A percentile compares a stretch with the other conserved stretches of the same genome.
Conservation (phyloP, 2,888 invertebrate species). For the Halictus quadricinctus region DNA sequence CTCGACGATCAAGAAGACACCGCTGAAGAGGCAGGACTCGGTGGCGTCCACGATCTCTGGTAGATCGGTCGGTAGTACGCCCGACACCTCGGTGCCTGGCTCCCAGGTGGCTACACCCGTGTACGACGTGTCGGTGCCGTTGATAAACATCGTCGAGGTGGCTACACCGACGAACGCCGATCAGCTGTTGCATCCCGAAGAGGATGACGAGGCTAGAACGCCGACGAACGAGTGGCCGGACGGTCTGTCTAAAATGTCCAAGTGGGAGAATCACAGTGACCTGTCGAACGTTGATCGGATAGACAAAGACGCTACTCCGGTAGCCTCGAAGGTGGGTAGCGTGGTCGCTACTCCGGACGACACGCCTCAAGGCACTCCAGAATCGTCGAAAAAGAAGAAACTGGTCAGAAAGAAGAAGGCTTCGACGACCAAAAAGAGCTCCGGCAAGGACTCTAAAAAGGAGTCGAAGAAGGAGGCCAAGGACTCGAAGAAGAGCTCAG, state of each 20-base stretch:
- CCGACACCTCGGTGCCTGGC: constrained; percentile 26
- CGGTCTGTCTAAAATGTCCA: constrained; percentile 69
- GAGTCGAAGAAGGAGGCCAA: constrained; percentile 59
- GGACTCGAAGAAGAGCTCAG: constrained; percentile 42
- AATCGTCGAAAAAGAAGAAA: constrained; percentile 76
- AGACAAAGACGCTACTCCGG: constrained; percentile 68
- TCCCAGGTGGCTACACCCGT: constrained; percentile 42
- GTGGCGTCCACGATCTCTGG: constrained; percentile 26
- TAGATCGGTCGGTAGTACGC: constrained; percentile 30
- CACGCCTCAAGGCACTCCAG: constrained; percentile 67
- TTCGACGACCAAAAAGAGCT: constrained; percentile 65
- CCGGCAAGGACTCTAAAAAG: constrained; percentile 67
- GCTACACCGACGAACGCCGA: constrained; percentile 36
- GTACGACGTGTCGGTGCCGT: constrained; percentile 56
- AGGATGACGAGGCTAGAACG: constrained; percentile 71
- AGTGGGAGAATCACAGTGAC: constrained; percentile 77
- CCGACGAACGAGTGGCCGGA: constrained; percentile 75
- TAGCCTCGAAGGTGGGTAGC: constrained; percentile 56
- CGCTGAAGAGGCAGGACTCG: constrained; percentile 45
- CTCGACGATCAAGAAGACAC: constrained; percentile 40
- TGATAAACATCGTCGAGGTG: constrained; percentile 66
- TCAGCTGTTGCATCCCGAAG: constrained; percentile 39
- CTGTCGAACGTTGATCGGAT: constrained; percentile 71
- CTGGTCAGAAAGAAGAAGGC: constrained; percentile 74
- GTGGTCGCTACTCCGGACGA: constrained; percentile 53